Conservation (phyloP, 1,140 invertebrate genomes). For the Dendroctonus valens region DNA sequence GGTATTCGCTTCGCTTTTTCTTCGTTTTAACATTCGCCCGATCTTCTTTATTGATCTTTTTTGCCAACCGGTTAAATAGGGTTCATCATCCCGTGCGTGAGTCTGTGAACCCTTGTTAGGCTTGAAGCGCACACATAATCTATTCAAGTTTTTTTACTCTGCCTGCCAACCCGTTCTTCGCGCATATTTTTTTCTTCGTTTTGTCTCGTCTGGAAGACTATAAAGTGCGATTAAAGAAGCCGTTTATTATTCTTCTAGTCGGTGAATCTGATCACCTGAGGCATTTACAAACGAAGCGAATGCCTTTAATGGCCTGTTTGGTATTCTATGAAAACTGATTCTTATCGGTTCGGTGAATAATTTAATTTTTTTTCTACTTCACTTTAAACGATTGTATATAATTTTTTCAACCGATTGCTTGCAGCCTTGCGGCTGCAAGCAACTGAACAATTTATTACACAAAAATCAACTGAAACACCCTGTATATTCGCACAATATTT, state of each 20-base stretch:
- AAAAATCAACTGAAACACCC: too few species aligned
- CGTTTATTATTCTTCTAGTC: conserved; percentile 5
- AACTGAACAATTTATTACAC: too few species aligned
- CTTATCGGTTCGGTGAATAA: too few species aligned
- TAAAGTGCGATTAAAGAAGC: conserved; percentile 1
- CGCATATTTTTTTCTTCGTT: conserved; percentile 12
- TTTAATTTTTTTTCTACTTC: too few species aligned
- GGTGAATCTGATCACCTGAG: not conserved
- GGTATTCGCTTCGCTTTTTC: conserved; percentile 5
- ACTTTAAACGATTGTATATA: too few species aligned
- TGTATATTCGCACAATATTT: not conserved
- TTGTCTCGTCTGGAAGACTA: conserved; percentile 13
- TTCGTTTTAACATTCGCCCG: conserved; percentile 12
- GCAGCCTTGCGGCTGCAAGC: too few species aligned
- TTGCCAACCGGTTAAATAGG: conserved; percentile 32
- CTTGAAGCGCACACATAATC: conserved; percentile 21
- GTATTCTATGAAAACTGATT: too few species aligned
- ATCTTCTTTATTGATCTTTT: conserved; percentile 31
- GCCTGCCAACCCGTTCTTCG: conserved; percentile 10
- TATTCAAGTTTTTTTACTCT: conserved; percentile 19
- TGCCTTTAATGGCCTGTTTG: too few species aligned
- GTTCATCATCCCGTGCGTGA: conserved; percentile 32
- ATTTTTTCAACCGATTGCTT: too few species aligned
- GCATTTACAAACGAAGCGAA: not conserved
- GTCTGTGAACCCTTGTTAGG: conserved; percentile 23